phyloP scores from a whole-genome alignment of 2,113 vertebrate genomes.

The Smithornis capensis region DNA sequence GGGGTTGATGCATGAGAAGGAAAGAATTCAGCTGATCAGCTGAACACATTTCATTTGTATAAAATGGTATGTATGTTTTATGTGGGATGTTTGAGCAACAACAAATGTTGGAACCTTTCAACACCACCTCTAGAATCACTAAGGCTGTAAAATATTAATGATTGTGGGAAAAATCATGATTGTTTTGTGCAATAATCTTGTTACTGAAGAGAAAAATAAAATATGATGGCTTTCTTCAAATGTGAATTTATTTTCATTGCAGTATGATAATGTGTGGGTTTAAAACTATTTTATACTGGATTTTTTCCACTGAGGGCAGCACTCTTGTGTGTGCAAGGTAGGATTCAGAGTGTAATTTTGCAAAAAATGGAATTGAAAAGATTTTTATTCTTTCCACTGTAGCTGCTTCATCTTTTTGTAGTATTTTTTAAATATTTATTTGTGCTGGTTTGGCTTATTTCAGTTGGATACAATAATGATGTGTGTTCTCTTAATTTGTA shows the following conservation, averaged over 20 bases:
- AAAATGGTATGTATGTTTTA: background rate
- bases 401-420: background rate
- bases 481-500: background rate
- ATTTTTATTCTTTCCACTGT: background rate
- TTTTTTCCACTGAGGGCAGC: background rate
- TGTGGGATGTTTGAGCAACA: background rate
- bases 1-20: background rate
- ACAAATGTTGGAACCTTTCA: background rate
- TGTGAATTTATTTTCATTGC: slow-evolving; percentile 10
- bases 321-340: background rate
- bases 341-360: background rate
- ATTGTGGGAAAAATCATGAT: background rate
- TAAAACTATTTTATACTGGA: background rate
- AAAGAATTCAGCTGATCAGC: background rate
- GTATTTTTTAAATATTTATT: background rate
- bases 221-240: background rate
- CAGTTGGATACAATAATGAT: background rate
- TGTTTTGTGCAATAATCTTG: background rate
- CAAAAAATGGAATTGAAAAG: background rate
- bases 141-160: background rate
- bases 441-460: background rate
- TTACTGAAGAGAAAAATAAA: background rate
- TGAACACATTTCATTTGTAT: background rate
- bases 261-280: background rate
- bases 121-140: background rate